These are phyloP conservation scores for Atethmia centrago DNA, from an alignment of 2,888 invertebrate species.

Conservation along the genomic window DNA sequence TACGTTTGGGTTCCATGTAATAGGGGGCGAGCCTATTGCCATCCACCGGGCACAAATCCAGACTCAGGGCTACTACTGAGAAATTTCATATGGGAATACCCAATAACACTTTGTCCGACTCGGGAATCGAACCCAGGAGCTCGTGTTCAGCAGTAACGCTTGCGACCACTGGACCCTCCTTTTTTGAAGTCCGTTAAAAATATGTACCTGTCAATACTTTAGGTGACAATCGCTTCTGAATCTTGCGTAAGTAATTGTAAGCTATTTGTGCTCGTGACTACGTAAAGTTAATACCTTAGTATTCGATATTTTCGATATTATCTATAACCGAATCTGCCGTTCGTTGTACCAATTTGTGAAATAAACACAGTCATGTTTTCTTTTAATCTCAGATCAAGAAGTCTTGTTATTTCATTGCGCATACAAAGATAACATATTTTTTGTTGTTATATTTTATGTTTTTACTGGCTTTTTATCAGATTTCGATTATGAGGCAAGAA, in stretches of 20 bases:
- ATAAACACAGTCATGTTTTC: slow-evolving; percentile 45
- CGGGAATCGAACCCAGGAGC: too few species aligned
- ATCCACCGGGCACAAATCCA: too few species aligned
- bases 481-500: background rate
- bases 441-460: background rate
- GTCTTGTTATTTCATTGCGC: slow-evolving; percentile 21
- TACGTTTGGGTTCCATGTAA: too few species aligned
- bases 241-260: background rate
- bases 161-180: too few species aligned
- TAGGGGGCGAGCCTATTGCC: too few species aligned
- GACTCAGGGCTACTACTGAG: too few species aligned
- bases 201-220: background rate
- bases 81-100: too few species aligned
- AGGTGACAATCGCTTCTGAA: background rate
- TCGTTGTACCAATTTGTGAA: slow-evolving; percentile 42
- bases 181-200: too few species aligned
- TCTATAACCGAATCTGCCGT: slow-evolving; percentile 4
- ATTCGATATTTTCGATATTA: slow-evolving; percentile 19
- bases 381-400: slow-evolving; percentile 43
- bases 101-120: too few species aligned
- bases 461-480: background rate
- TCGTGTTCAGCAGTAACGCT: too few species aligned
- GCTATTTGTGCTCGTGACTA: background rate
- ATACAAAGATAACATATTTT: slow-evolving; percentile 6
- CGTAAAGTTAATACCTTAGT: background rate